Evolutionary conservation across 2,888 invertebrate species (phyloP).

Genomic region (Seira sanloemensis): DNA sequence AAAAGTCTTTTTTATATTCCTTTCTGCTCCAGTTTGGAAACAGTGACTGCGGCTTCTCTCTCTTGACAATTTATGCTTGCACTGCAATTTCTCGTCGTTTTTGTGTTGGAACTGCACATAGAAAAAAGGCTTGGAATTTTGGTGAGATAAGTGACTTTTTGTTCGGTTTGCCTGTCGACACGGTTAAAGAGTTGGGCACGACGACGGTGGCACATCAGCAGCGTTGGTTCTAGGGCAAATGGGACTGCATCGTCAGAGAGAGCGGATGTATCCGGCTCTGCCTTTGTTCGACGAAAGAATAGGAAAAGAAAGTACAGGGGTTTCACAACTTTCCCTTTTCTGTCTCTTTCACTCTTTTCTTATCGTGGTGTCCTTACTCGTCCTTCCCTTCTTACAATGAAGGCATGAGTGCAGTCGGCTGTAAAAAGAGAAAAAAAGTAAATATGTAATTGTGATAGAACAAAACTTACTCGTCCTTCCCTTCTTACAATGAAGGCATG

Average conservation of each 20-base stretch:
- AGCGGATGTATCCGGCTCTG: background rate
- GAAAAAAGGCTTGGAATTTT: background rate
- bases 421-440: conserved; percentile 43
- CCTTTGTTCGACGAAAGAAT: background rate
- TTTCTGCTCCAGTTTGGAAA: background rate
- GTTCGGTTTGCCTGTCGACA: background rate
- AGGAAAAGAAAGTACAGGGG: background rate
- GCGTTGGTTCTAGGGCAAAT: conserved; percentile 9
- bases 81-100: conserved; percentile 7
- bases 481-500: conserved; percentile 3
- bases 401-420: conserved; percentile 37
- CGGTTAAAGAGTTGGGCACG: background rate
- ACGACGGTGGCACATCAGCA: background rate
- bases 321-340: conserved; percentile 7
- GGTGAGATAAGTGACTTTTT: background rate
- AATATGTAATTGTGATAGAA: background rate
- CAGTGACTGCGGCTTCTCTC: background rate
- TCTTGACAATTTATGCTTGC: conserved; percentile 30
- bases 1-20: background rate
- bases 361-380: background rate
- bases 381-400: conserved; percentile 3
- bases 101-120: conserved; percentile 8
- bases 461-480: conserved; percentile 2
- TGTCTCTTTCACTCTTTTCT: background rate
- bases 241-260: background rate